Evolutionary conservation across 2,888 invertebrate genomes (phyloP).

Genomic region (Acleris cristana): DNA sequence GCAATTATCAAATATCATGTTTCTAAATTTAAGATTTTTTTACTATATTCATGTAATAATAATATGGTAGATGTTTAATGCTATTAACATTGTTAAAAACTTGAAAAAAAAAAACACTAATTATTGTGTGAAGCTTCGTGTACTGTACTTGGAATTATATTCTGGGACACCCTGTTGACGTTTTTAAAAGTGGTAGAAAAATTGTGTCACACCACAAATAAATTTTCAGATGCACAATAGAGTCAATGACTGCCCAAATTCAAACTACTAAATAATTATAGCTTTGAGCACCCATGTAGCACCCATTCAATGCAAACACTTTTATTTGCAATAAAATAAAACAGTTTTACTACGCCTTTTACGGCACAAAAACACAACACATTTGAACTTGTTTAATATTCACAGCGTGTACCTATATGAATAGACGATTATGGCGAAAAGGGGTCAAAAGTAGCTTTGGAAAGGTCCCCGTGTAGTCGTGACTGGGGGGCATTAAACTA

Average conservation of each 20-base stretch:
- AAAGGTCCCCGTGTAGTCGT: slow-evolving; percentile 30
- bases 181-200: no score
- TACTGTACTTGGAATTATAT: no score
- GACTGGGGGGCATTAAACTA: slow-evolving; percentile 30
- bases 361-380: slow-evolving; percentile 45
- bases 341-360: slow-evolving; percentile 17
- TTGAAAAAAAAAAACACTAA: no score
- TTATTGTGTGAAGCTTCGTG: no score
- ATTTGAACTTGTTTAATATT: slow-evolving; percentile 55
- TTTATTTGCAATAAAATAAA: slow-evolving; percentile 34
- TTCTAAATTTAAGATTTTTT: no score
- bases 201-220: no score
- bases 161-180: no score
- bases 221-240: no score
- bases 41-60: no score
- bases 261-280: background rate
- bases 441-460: slow-evolving; percentile 51
- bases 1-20: no score
- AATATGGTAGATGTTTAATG: no score
- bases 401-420: slow-evolving; percentile 58
- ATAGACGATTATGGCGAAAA: slow-evolving; percentile 65
- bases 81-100: no score
- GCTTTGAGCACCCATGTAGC: background rate
- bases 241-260: background rate
- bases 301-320: slow-evolving; percentile 14